Evolutionary conservation across 35 echinoderm and acorn worm species (phyloP).

Genomic region (Anneissia japonica): DNA sequence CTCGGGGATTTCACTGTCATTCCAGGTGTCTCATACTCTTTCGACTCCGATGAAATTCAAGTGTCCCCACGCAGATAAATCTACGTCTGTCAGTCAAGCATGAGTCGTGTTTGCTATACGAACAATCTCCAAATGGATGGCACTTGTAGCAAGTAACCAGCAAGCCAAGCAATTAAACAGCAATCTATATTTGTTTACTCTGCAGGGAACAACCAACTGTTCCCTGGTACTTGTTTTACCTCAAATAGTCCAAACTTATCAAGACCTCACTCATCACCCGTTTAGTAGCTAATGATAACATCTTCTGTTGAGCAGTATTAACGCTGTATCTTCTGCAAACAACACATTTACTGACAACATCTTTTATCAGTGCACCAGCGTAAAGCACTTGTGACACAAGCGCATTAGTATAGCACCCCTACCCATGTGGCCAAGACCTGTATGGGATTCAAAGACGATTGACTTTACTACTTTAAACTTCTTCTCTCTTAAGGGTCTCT

Average conservation of each 20-base stretch:
- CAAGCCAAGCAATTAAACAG: conserved; percentile 50
- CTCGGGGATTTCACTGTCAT: conserved; percentile 2
- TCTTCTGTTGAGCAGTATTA: conserved; percentile 37
- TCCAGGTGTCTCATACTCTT: conserved; percentile 5
- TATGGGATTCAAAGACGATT: conserved; percentile 52
- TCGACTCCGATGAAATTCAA: not conserved
- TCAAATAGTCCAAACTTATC: not conserved
- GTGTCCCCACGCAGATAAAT: conserved; percentile 22
- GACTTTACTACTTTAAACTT: conserved; percentile 22
- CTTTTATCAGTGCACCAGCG: conserved; percentile 23
- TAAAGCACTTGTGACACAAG: conserved; percentile 25
- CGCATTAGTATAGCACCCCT: conserved; percentile 18
- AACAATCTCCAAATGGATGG: conserved; percentile 48
- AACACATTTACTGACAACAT: conserved; percentile 21
- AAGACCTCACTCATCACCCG: conserved; percentile 31
- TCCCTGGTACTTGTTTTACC: not conserved
- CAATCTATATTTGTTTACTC: conserved; percentile 47
- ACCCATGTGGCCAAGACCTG: conserved; percentile 27
- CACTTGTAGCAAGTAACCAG: no score
- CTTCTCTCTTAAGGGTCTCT: no score
- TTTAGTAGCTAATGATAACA: conserved; percentile 40
- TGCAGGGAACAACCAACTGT: no score
- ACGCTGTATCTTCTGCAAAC: conserved; percentile 37
- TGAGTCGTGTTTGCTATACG: conserved; percentile 10
- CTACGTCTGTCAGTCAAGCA: conserved; percentile 39